These are phyloP conservation scores for Oryzias melastigma DNA, from an alignment of 2,113 vertebrate species.

Conservation along the genomic window DNA sequence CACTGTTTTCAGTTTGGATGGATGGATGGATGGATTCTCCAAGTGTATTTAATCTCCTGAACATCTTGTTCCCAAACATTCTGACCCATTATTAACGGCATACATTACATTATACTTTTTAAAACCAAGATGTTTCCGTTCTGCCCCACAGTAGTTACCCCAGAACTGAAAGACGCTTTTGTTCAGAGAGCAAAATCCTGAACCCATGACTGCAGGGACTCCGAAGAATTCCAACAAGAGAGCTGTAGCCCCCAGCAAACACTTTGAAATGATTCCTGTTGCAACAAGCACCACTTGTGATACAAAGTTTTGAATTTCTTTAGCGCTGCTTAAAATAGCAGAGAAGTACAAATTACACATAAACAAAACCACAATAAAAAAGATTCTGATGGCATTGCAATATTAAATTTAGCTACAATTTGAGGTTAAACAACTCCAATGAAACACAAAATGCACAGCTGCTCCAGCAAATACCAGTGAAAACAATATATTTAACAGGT, in stretches of 20 bases:
- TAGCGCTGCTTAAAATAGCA: slow-evolving; percentile 19
- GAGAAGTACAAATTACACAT: background rate
- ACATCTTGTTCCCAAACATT: slow-evolving; percentile 45
- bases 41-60: slow-evolving; percentile 66
- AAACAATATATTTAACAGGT: background rate
- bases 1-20: too few species aligned
- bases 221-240: slow-evolving; percentile 12
- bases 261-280: slow-evolving; percentile 35
- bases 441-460: background rate
- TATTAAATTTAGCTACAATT: background rate
- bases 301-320: slow-evolving; percentile 10
- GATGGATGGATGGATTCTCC: slow-evolving; percentile 72
- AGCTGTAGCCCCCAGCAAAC: slow-evolving; percentile 27
- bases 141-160: slow-evolving; percentile 27
- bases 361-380: background rate
- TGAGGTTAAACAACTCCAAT: background rate
- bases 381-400: too few species aligned
- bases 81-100: slow-evolving; percentile 38
- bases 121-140: slow-evolving; percentile 32
- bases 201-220: slow-evolving; percentile 23
- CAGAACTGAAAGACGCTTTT: slow-evolving; percentile 23
- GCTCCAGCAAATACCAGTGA: background rate
- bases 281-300: slow-evolving; percentile 30
- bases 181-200: slow-evolving; percentile 24
- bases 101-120: slow-evolving; percentile 53